Conservation (phyloP, 2,797 vertebrate species). For the Syngnathus rostellatus region DNA sequence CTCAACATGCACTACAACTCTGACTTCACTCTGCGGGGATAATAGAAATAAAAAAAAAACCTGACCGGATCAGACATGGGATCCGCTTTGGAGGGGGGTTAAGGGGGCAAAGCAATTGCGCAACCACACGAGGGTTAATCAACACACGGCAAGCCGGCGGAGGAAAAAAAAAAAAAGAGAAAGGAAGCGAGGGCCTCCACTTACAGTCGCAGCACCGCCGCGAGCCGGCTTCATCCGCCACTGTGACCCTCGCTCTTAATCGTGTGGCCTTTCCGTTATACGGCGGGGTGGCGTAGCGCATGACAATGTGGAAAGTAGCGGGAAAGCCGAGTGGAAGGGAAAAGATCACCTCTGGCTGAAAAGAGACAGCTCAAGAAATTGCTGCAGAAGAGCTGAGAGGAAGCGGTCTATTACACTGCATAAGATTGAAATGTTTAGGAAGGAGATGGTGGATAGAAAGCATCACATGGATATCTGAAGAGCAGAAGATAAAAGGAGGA, state of each 20-base stretch:
- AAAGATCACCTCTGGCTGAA: conserved; percentile 77
- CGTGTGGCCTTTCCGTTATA: conserved; percentile 54
- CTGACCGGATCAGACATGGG: conserved; percentile 26
- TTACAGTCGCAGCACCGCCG: conserved; percentile 79
- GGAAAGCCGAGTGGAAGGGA: conserved; percentile 70
- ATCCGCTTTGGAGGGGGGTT: conserved; percentile 8
- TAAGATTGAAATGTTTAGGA: not conserved
- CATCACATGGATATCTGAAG: not conserved
- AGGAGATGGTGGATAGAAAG: not conserved
- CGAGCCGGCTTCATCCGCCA: conserved; percentile 73
- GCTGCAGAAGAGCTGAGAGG: not conserved
- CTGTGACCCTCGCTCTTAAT: conserved; percentile 67
- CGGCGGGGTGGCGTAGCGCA: conserved; percentile 69
- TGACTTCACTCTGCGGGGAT: conserved; percentile 83
- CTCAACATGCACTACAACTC: conserved; percentile 76
- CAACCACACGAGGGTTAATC: conserved; percentile 27
- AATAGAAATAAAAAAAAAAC: conserved; percentile 47
- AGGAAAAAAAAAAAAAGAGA: conserved; percentile 9
- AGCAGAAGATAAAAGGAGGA: not conserved
- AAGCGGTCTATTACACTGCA: not conserved
- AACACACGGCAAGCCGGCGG: conserved; percentile 26
- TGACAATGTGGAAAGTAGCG: conserved; percentile 73
- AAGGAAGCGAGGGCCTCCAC: conserved; percentile 56
- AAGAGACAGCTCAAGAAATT: conserved; percentile 58
- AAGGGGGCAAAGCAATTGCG: conserved; percentile 14